phyloP scores from a whole-genome alignment of 2,888 invertebrate genomes.

The Maniola hyperantus region DNA sequence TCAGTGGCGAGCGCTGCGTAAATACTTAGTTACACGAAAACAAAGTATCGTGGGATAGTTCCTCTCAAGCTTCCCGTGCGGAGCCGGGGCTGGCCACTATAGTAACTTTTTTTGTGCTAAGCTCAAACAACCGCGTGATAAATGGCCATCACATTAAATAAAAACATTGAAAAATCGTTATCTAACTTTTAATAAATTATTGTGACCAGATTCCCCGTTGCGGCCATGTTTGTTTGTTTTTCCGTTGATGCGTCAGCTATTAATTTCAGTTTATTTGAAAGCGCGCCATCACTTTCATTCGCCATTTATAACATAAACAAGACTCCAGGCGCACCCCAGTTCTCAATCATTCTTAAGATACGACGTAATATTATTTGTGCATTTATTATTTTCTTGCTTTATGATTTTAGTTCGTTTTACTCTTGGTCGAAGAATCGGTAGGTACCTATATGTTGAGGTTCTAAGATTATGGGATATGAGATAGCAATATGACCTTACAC shows the following conservation, averaged over 20 bases:
- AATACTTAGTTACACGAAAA: too few relatives aligned
- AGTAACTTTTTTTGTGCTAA: background rate
- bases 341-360: conserved; percentile 16
- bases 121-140: background rate
- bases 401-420: background rate
- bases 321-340: conserved; percentile 6
- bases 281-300: conserved; percentile 12
- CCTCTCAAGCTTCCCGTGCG: too few relatives aligned
- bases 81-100: too few relatives aligned
- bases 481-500: too few relatives aligned
- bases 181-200: conserved; percentile 17
- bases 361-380: background rate
- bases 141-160: background rate
- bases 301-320: conserved; percentile 16
- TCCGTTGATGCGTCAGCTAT: conserved; percentile 27
- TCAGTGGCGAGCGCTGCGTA: too few relatives aligned
- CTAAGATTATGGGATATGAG: too few relatives aligned
- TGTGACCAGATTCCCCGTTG: conserved; percentile 17
- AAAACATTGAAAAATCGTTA: conserved; percentile 7
- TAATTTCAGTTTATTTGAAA: conserved; percentile 28
- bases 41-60: too few relatives aligned
- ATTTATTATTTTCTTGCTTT: conserved; percentile 1
- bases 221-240: conserved; percentile 24
- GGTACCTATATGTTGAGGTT: too few relatives aligned
- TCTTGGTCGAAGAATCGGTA: background rate